Evolutionary conservation across 2,888 invertebrate species (phyloP), one percentile per base, ranked within the genome.

Genomic region (Brenthis hecate): DNA sequence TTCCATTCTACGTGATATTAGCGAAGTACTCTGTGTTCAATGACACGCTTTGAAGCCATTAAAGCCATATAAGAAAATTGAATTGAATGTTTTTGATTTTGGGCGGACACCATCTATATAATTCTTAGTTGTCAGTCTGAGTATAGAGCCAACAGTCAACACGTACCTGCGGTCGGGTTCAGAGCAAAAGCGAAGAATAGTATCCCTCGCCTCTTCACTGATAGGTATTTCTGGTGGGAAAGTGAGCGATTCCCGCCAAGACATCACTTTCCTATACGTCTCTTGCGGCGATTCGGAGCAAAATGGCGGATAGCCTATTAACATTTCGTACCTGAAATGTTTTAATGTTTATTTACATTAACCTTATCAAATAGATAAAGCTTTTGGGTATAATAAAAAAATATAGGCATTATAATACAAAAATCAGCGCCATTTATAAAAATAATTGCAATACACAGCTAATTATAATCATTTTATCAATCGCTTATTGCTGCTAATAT

Each of bases 171-270:
- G 95, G 80, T 99, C 99, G 28, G 98, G 95, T 89, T 99, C 99
- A 80, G 98, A 99, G 87, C 99, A 99, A 93, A 99, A 99, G 85
- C 98, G 97, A 80, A 97, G 94, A 78, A 99, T 98, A 76, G 98
- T 97, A 86, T 98, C 98, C 87, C 97, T 95, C 74, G 99, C 98
- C 92, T 99, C 98, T 91, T 98, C 98, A 74, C 99, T 99, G 86
- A 99, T 99, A 74, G 99, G 99, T 81, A 99, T 98, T 94, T 99
- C 99, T 0, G 99, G 99, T 14, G 99, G 99, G 89, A 99, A 99
- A 67, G 98, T 96, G 70, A 99, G 94, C 1, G 99, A 99, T 85
- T 99, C 99, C 76, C 98, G 95, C 99, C 99, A 99, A 84, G 99
- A 99, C 98, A 99, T 99, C 78, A 99, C 99, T 93, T 93, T 93